phyloP scores from a whole-genome alignment of 2,113 vertebrate genomes.

The Ramphastos sulfuratus region DNA sequence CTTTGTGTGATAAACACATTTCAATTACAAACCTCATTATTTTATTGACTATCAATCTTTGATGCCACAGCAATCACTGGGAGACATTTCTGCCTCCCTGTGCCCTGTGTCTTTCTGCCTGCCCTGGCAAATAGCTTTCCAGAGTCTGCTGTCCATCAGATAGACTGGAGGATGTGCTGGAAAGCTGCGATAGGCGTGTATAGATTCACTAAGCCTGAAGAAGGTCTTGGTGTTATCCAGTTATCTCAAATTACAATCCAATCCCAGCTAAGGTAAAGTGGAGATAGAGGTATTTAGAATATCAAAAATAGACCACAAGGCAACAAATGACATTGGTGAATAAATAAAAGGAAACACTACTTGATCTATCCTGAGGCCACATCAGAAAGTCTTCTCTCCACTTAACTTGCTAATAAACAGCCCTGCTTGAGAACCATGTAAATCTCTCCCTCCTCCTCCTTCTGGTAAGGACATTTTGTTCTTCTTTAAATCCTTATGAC shows the following conservation, averaged over 20 bases:
- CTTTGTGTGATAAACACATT: background rate
- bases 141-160: background rate
- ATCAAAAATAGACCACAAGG: background rate
- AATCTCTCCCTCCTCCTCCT: background rate
- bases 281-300: background rate
- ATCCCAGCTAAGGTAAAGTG: background rate
- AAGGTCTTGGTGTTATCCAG: background rate
- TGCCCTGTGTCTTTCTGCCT: background rate
- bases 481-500: background rate
- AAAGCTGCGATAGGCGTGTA: fast-evolving
- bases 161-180: background rate
- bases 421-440: background rate
- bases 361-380: background rate
- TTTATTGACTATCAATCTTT: background rate
- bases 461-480: background rate
- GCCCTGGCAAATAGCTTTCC: background rate
- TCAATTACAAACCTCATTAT: background rate
- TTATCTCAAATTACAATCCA: constrained; percentile 11
- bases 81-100: background rate
- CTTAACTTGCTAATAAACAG: background rate
- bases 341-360: background rate
- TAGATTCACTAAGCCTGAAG: background rate
- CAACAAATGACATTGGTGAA: background rate
- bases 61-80: background rate
- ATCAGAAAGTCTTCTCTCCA: background rate